Conservation (phyloP, 2,888 invertebrate species). For the Dynastes tityus region DNA sequence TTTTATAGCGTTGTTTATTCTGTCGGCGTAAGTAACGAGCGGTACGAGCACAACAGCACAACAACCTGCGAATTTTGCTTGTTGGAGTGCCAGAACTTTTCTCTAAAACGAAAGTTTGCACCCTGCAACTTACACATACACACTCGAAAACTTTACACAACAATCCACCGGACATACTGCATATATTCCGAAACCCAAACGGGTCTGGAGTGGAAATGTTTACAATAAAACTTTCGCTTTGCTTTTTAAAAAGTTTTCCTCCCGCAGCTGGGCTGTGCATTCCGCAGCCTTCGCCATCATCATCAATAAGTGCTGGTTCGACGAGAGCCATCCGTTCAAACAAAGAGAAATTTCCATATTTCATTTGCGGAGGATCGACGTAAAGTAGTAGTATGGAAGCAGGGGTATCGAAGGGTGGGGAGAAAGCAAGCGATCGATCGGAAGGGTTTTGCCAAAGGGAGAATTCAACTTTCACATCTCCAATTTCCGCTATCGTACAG, state of each 20-base stretch:
- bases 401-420: too few species aligned
- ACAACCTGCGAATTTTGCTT: conserved; percentile 11
- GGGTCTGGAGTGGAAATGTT: not conserved
- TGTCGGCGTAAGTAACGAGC: conserved; percentile 1
- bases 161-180: too few species aligned
- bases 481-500: too few species aligned
- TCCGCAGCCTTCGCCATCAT: not conserved
- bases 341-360: conserved; percentile 40
- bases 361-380: conserved; percentile 15
- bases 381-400: not conserved
- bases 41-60: not conserved
- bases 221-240: conserved; percentile 22
- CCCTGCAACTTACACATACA: not conserved
- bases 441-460: too few species aligned
- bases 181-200: not conserved
- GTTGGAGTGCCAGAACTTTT: conserved; percentile 6
- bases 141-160: not conserved
- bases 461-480: too few species aligned
- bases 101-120: conserved; percentile 2
- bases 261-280: not conserved
- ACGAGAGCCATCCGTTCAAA: conserved; percentile 5
- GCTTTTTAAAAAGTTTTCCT: conserved; percentile 16
- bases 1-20: conserved; percentile 27
- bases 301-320: conserved; percentile 33
- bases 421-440: too few species aligned